Percentiles rank a stretch among this genome's conserved stretches.
phyloP scores from a whole-genome alignment of 2,113 vertebrate species.

The Melanerpes formicivorus region DNA sequence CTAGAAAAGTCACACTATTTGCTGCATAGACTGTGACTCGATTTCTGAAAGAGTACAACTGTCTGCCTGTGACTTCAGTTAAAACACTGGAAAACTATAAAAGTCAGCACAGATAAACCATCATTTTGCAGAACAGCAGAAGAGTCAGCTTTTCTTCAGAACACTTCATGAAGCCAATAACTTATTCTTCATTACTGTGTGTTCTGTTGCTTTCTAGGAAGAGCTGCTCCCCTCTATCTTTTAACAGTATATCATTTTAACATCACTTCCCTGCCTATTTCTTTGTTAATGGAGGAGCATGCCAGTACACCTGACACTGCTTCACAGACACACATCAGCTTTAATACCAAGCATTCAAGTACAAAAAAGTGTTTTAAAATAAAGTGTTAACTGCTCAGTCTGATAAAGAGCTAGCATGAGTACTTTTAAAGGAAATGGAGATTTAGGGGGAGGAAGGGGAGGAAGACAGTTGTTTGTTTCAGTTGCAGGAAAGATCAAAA shows the following conservation, averaged over 20 bases:
- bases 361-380: not conserved
- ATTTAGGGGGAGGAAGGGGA: slow-evolving; percentile 42
- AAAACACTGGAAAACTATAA: not conserved
- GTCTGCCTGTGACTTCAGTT: not conserved
- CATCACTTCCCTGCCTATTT: not conserved
- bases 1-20: not conserved
- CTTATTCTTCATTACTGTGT: not conserved
- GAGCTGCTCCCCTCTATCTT: not conserved
- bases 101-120: not conserved
- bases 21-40: not conserved
- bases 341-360: not conserved
- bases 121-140: not conserved
- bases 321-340: not conserved
- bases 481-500: slow-evolving; percentile 62
- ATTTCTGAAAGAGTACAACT: not conserved
- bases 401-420: not conserved
- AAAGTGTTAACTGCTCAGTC: not conserved
- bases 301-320: not conserved
- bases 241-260: not conserved
- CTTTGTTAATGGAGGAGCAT: not conserved
- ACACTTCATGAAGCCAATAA: not conserved
- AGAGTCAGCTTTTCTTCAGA: not conserved
- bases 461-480: slow-evolving; percentile 64
- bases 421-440: slow-evolving; percentile 57
- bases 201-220: not conserved